Evolutionary conservation across 2,888 invertebrate genomes (phyloP), one percentile per base, ranked within the genome.

Genomic region (Siphonodentalium dalli): DNA sequence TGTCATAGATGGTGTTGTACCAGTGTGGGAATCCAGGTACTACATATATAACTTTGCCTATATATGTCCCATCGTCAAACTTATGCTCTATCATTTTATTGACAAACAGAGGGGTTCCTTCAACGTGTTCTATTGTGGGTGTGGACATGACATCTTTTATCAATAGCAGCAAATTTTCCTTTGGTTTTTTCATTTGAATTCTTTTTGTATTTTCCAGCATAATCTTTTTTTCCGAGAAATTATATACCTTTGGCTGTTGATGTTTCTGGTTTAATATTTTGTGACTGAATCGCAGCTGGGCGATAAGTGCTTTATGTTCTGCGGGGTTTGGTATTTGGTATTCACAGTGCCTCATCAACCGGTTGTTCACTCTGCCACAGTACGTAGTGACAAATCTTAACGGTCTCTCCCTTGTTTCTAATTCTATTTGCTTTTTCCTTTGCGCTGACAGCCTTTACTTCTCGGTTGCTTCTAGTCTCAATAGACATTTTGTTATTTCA

Each of bases 341-440:
- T 47, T 20, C 21, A 15, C 28, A 55, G 18, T 13, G 28, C 56
- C 54, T 62, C 61, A 24, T 56, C 29, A 15, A 63, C 27, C 38
- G 61, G 56, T 21, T 40, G 42, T 33, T 35, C 31, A 40, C 54
- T 56, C 37, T 63, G 61, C 61, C 58, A 63, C 18, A 61, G 31
- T 11, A 60, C 63, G 54, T 58, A 61, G 46, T 28, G 51, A 31
- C 58, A 61, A 9, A 63, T 55, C 37, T 46, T 44, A 39, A 51
- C 56, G 20, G 54, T 63, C 45, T 38, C 46, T 63, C 61, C 23
- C 34, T 55, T 47, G 31, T 41, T 29, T 51, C 34, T 18, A 54
- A 24, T 34, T 56, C 39, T 26, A n/a, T 2, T 26, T 38, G 50
- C 33, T 23, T 42, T 27, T 44, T 27, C 15, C 38, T 34, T 27